Conservation (phyloP, 2,113 vertebrate genomes). For the Melanerpes aurifrons region DNA sequence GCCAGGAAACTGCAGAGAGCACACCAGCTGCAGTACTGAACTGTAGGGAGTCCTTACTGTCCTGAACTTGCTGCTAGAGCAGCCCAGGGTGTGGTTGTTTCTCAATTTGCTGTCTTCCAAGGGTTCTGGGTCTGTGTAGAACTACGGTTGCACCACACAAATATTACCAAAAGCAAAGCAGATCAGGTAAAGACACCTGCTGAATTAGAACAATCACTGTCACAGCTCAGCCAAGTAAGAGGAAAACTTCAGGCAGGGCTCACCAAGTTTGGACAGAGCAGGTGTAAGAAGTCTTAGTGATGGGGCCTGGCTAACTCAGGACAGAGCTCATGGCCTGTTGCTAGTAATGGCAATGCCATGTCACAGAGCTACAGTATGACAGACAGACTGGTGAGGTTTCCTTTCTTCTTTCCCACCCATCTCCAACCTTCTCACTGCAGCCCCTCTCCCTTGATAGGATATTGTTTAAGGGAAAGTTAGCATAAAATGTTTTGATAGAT, state of each 20-base stretch:
- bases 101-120: neutral
- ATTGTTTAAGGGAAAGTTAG: neutral
- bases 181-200: neutral
- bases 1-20: neutral
- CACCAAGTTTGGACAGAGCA: neutral
- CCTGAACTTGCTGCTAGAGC: neutral
- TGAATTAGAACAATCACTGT: neutral
- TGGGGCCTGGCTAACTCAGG: neutral
- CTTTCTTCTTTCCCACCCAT: neutral
- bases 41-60: neutral
- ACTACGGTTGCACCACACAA: neutral
- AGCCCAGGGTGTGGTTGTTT: neutral
- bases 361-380: neutral
- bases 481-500: neutral
- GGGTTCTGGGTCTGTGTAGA: neutral
- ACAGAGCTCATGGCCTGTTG: neutral
- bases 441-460: fast-evolving
- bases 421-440: neutral
- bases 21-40: neutral
- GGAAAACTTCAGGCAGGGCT: neutral
- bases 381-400: neutral
- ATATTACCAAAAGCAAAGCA: neutral
- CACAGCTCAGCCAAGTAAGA: neutral
- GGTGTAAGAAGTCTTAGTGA: neutral
- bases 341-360: no score